These are phyloP conservation scores for Paraescarpia echinospica DNA, from an alignment of 1,140 invertebrate species.

Conservation along the genomic window DNA sequence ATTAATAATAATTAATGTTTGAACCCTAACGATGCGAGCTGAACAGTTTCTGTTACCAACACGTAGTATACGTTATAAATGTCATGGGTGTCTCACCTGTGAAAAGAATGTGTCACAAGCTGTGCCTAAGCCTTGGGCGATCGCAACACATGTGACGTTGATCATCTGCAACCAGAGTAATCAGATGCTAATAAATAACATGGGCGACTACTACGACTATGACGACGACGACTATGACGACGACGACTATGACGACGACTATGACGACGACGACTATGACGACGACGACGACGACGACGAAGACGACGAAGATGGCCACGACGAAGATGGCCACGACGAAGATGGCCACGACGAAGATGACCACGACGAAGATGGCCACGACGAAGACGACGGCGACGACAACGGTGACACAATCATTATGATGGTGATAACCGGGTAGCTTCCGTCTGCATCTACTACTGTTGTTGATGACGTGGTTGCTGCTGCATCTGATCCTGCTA, in stretches of 20 bases:
- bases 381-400: not conserved
- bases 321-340: too few species aligned
- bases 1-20: not conserved
- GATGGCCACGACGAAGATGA: too few species aligned
- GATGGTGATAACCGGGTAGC: too few species aligned
- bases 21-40: not conserved
- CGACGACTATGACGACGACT: too few species aligned
- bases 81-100: slow-evolving; percentile 4
- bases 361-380: not conserved
- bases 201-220: too few species aligned
- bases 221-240: too few species aligned
- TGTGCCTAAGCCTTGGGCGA: slow-evolving; percentile 25
- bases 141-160: slow-evolving; percentile 24
- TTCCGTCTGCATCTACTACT: too few species aligned
- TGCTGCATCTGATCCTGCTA: not conserved
- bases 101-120: slow-evolving; percentile 31
- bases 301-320: not conserved
- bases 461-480: not conserved
- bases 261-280: too few species aligned
- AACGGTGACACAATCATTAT: not conserved
- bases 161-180: slow-evolving; percentile 23
- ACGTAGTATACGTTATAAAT: not conserved
- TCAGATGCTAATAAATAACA: too few species aligned
- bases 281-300: too few species aligned
- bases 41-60: not conserved